These are phyloP conservation scores for Protobothrops flavoviridis DNA, from an alignment of 2,113 vertebrate species.

Conservation along the genomic window DNA sequence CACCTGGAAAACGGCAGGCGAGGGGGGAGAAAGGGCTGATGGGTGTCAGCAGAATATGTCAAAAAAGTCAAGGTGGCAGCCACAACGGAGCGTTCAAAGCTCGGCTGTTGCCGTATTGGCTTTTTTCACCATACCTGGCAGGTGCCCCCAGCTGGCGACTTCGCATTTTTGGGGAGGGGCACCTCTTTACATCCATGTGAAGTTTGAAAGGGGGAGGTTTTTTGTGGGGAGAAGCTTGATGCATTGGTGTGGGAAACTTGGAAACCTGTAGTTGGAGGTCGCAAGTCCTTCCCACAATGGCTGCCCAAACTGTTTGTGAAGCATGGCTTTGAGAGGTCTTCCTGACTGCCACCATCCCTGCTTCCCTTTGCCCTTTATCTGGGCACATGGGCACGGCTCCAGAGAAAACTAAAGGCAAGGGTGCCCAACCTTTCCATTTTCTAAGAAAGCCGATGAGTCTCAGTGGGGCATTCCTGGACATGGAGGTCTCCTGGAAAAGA, in stretches of 20 bases:
- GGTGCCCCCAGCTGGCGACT: not conserved
- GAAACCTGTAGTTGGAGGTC: not conserved
- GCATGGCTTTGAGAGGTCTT: not conserved
- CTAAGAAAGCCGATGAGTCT: not conserved
- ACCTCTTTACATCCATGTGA: not conserved
- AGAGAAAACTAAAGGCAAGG: not conserved
- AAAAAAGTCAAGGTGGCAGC: too few relatives aligned
- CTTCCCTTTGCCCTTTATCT: not conserved
- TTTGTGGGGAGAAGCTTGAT: not conserved
- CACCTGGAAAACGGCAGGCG: too few relatives aligned
- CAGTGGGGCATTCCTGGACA: not conserved
- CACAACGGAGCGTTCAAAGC: too few relatives aligned
- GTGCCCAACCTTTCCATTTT: not conserved
- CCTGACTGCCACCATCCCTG: not conserved
- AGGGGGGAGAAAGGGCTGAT: too few relatives aligned
- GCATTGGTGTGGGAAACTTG: not conserved
- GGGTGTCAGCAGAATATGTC: too few relatives aligned
- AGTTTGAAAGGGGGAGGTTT: not conserved
- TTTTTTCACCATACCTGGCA: too few relatives aligned
- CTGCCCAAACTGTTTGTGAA: not conserved
- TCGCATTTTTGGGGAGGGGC: not conserved
- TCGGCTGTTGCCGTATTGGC: too few relatives aligned
- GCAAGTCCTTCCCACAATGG: not conserved
- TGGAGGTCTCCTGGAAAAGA: not conserved
- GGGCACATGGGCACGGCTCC: not conserved